A percentile compares a stretch with the other conserved stretches of the same genome.
Conservation (phyloP, 2,888 invertebrate genomes). For the Gymnoscelis rufifasciata region DNA sequence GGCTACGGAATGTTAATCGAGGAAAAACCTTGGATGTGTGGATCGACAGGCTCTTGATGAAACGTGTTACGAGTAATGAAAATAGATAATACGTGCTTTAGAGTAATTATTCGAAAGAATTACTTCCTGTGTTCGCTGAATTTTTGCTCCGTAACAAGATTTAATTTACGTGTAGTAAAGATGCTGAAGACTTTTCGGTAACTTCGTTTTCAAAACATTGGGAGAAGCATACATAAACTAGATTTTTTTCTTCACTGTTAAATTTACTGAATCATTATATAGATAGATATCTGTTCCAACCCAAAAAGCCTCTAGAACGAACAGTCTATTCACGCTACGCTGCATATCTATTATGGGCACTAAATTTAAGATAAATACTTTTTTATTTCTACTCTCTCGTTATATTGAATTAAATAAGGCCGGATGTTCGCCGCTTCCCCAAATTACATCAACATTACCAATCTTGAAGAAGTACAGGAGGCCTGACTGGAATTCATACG, state of each 20-base stretch:
- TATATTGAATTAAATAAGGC: slow-evolving; percentile 52
- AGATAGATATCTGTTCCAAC: neutral
- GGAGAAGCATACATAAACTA: too few species aligned
- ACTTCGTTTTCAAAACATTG: too few species aligned
- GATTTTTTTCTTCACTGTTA: too few species aligned
- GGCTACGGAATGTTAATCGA: slow-evolving; percentile 23
- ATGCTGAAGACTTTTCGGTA: too few species aligned
- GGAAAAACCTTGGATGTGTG: slow-evolving; percentile 18
- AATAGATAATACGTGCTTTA: slow-evolving; percentile 3
- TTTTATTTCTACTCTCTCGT: slow-evolving; percentile 41
- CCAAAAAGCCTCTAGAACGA: slow-evolving; percentile 13
- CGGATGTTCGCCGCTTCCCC: slow-evolving; percentile 51
- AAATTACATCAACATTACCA: slow-evolving; percentile 52
- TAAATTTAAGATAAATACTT: slow-evolving; percentile 50
- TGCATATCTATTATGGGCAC: slow-evolving; percentile 46
- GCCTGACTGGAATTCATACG: neutral
- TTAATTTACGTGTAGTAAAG: neutral
- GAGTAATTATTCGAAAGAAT: neutral
- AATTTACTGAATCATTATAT: too few species aligned
- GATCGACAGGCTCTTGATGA: slow-evolving; percentile 6
- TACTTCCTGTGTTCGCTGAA: neutral
- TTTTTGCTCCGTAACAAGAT: neutral
- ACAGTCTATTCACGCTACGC: slow-evolving; percentile 45
- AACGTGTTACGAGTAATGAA: slow-evolving; percentile 4
- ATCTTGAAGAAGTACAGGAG: slow-evolving; percentile 11